Base-by-base conservation (phyloP, 2,113 vertebrate genomes). In the Cyanoramphus novaezelandiae region DNA sequence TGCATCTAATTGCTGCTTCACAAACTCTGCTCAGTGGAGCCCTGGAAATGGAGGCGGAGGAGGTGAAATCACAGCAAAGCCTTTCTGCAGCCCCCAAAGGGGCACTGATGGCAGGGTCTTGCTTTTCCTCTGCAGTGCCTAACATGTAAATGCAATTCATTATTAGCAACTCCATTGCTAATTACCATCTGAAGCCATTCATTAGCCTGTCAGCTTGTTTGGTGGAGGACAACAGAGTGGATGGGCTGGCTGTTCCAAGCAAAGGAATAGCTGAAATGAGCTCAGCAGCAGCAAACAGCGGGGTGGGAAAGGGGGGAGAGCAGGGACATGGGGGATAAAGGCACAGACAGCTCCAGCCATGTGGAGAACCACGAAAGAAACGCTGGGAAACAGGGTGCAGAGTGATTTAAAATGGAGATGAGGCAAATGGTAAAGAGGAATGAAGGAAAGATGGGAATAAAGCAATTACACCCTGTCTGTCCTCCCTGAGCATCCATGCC, bases 71-170 rank as follows among this genome's bases (percentile, higher is more conserved):
- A 64, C 18, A 0, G 86, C 72, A 37, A 44, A 41, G 52, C 35
- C 60, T 76, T 95, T 47, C 49, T 13, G 7, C 62, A 65, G 70
- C 69, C 87, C 49, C 11, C 76, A 28, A 37, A 41, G 20, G 65
- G 20, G 11, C 65, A 44, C 37, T 28, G 62, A 70, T 86, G 85
- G 44, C 90, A 90, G 77, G 63, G 71, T 74, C 95, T 64, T 24
- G 70, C 94, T 95, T 90, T 90, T 41, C 80, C 96, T 87, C 90
- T 43, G 96, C 97, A 93, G 97, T 46, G n/a, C 97, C 98, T 98
- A 95, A 98, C 98, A 98, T 98, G 98, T 95, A 98, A 98, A 98
- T 98, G 92, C 69, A 95, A 97, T 89, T 88, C 82, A 89, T 97
- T 97, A 98, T 98, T 97, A 98, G 97, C 98, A 95, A 92, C 97